Conservation (phyloP, 2,888 invertebrate genomes). For the Drosophila meridiana region DNA sequence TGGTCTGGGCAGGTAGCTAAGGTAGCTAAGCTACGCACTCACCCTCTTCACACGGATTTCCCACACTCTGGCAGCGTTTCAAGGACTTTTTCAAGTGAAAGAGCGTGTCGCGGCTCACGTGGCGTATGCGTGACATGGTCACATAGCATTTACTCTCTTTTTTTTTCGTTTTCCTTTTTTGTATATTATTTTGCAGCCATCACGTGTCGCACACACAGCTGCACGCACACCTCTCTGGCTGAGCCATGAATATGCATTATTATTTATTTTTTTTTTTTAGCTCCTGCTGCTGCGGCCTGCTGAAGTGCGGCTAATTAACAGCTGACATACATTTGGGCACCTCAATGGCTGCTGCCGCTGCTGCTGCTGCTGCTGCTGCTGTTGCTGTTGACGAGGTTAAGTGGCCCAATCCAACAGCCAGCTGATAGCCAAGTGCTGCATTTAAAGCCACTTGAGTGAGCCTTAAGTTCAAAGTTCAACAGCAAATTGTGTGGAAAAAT, state of each 20-base stretch:
- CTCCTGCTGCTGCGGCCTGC: constrained; percentile 19
- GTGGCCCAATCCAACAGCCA: constrained; percentile 28
- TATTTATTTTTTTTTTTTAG: constrained; percentile 40
- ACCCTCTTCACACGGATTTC: not conserved
- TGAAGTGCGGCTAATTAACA: constrained; percentile 65
- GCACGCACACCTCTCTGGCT: constrained; percentile 17
- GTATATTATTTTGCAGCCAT: constrained; percentile 14
- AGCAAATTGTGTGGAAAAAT: constrained; percentile 66
- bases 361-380: constrained; percentile 11
- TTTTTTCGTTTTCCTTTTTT: constrained; percentile 1
- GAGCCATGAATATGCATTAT: constrained; percentile 70
- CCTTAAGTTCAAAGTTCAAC: constrained; percentile 41
- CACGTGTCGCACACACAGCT: constrained; percentile 32
- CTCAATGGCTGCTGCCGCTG: constrained; percentile 34
- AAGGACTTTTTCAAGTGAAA: constrained; percentile 55
- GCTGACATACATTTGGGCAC: constrained; percentile 65
- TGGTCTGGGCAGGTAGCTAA: not conserved
- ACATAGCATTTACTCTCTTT: constrained; percentile 35
- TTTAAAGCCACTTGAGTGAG: constrained; percentile 25
- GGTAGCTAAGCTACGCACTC: constrained; percentile 7
- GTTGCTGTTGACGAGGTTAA: constrained; percentile 43
- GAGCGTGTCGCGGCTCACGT: constrained; percentile 57
- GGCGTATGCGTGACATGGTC: constrained; percentile 67
- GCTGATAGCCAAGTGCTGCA: constrained; percentile 18
- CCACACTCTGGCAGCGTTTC: constrained; percentile 39